phyloP scores from a whole-genome alignment of 2,888 invertebrate species.

The Eupithecia dodoneata region DNA sequence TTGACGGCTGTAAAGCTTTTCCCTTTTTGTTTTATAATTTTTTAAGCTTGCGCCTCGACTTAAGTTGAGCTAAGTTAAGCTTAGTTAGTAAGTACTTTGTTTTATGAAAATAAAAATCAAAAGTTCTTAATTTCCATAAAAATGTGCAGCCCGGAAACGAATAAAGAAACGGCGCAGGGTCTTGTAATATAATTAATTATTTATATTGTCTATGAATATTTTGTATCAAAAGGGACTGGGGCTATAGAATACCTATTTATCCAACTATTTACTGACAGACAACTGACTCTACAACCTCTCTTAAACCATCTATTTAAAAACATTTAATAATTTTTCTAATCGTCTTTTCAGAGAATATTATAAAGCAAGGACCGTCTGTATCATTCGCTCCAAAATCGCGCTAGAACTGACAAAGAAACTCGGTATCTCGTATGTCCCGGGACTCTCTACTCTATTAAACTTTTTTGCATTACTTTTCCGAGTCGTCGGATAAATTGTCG shows the following conservation, averaged over 20 bases:
- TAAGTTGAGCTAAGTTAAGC: background rate
- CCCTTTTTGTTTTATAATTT: slow-evolving; percentile 29
- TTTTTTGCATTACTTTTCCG: slow-evolving; percentile 72
- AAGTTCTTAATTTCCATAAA: background rate
- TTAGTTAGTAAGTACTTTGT: background rate
- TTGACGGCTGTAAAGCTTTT: slow-evolving; percentile 38
- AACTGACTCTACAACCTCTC: no score
- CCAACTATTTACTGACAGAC: no score
- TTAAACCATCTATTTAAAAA: background rate
- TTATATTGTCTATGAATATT: background rate
- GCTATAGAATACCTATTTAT: background rate
- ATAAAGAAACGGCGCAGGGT: background rate
- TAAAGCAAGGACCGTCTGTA: slow-evolving; percentile 2
- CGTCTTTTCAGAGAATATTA: background rate
- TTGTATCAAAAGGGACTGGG: background rate
- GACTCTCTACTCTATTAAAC: slow-evolving; percentile 70
- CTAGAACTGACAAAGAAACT: slow-evolving; percentile 43
- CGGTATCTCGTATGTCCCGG: slow-evolving; percentile 45
- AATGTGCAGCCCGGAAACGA: background rate
- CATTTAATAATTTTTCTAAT: background rate
- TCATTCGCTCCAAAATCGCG: slow-evolving; percentile 19
- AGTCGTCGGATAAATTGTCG: slow-evolving; percentile 72
- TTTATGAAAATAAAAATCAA: background rate
- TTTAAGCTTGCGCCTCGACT: slow-evolving; percentile 10
- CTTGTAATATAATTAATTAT: background rate